phyloP scores from a whole-genome alignment of 2,888 invertebrate genomes.

The Dusona sp. region DNA sequence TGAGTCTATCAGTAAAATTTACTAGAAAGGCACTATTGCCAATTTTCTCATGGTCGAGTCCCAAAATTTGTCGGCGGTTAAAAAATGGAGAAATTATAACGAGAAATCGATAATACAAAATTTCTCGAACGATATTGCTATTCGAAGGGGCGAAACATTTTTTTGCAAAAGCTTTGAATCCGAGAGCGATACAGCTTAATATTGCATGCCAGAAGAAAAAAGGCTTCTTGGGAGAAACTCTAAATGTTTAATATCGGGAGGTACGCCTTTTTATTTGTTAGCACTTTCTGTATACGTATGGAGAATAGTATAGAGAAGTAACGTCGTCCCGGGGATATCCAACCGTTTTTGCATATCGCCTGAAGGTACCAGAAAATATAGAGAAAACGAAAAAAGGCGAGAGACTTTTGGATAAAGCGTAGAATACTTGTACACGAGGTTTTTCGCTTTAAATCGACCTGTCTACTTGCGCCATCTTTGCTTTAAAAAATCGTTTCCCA shows the following conservation, averaged over 20 bases:
- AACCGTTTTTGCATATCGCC: slow-evolving; percentile 74
- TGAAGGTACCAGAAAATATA: slow-evolving; percentile 62
- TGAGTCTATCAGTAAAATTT: background rate
- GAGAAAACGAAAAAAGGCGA: slow-evolving; percentile 55
- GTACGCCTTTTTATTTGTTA: slow-evolving; percentile 5
- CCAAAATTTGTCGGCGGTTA: background rate
- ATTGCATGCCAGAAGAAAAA: background rate
- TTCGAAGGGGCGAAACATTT: slow-evolving; percentile 28
- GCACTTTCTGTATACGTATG: slow-evolving; percentile 24
- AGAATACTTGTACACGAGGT: slow-evolving; percentile 27
- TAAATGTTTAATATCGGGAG: background rate
- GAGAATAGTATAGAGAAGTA: slow-evolving; percentile 41
- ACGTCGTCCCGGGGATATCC: slow-evolving; percentile 72
- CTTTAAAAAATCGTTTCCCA: background rate
- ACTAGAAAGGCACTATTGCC: background rate
- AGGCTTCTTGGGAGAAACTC: background rate
- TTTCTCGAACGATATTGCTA: slow-evolving; percentile 45
- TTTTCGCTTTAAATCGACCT: slow-evolving; percentile 1
- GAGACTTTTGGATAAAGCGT: slow-evolving; percentile 44
- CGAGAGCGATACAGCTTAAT: slow-evolving; percentile 23
- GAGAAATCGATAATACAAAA: slow-evolving; percentile 45
- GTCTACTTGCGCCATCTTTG: background rate
- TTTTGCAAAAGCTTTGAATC: slow-evolving; percentile 50
- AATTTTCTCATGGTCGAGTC: background rate
- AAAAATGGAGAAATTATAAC: slow-evolving; percentile 21